Evolutionary conservation across 2,113 vertebrate species (phyloP), one percentile per base, ranked within the genome.

Genomic region (Boulengeromyrus knoepffleri): DNA sequence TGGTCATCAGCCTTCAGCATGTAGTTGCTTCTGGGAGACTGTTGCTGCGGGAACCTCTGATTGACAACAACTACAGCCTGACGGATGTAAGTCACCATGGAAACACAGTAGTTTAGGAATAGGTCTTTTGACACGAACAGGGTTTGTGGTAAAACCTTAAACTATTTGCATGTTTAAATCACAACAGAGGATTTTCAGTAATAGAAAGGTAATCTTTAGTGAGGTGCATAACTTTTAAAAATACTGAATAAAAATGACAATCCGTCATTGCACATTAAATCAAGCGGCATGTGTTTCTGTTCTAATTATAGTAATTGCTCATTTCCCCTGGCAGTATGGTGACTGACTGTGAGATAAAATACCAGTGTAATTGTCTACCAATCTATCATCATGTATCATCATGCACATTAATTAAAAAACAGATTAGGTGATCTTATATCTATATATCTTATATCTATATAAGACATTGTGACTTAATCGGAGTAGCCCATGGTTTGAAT

Each of bases 1-100:
- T 99, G 89, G 95, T 96, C 31, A 94, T 99, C 93, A 98, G 97
- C 91, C 96, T 99, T 83, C 97, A 99, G 94, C 97, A 98, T 89
- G 93, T 98, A n/a, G 93, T 97, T 88, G 94, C 92, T 0, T 90
- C 94, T 0, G 97, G 98, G 27, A 97, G 95, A 88, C 93, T 99
- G 92, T 92, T 96, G 88, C 95, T 99, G 15, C 93, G 84, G 53
- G 98, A 99, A 90, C 95, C 94, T 0, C 96, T 99, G 0, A 95
- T 97, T 6, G 97, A 98, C 90, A 93, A 92, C 91, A 97, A 97
- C 93, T 94, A 96, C 92, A 94, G 91, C 91, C 93, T 96, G 91
- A 97, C 97, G 0, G 94, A 94, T 52, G 98, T 99, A 91, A 96
- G 96, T 93, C 80, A 77, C 50, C 1, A 42, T 84, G 50, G 47